Evolutionary conservation across 2,888 invertebrate species (phyloP), one percentile per base, ranked within the genome.

Genomic region (Corbicula japonica): DNA sequence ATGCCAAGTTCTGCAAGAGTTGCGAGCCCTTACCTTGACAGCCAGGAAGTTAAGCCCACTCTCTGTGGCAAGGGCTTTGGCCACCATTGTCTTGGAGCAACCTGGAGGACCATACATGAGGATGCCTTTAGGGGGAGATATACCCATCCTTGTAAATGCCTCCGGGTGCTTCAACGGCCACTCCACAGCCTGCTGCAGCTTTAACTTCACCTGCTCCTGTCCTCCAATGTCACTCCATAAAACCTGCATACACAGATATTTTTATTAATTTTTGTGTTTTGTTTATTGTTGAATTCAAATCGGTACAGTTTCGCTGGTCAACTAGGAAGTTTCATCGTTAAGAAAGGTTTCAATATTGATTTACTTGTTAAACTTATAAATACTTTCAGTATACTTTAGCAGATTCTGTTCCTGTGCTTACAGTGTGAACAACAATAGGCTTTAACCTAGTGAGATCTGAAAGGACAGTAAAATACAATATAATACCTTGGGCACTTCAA

Each of bases 51-150:
- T 99, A 0, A 99, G 95, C 60, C 97, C 96, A 92, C 98, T 98
- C 88, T 99, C 99, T 0, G 97, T 98, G 0, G 99, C 99, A 44
- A 99, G 93, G 0, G 99, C 99, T 94, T 98, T 98, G 0, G 99
- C 99, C 87, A 99, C 97, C 97, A 99, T 97, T 0, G 99, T 99
- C 94, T 99, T 99, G 0, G 98, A 98, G 93, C 99, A 99, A 0
- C 99, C 99, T 0, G 99, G 99, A 0, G 99, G 99, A 0, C 99
- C 99, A 93, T 97, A 99, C 95, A 99, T 96, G 3, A 99, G 94
- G 0, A 99, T 95, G 0, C 99, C 98, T 76, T 96, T 95, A 0
- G 98, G 98, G 0, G 98, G 97, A 50, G 95, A 95, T 28, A 98
- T 96, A 0, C 98, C 98, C 80, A 98, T 94, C 30, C 96, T 95